Percentiles rank a stretch among this genome's conserved stretches.
Conservation (phyloP, 2,113 vertebrate genomes). For the Scolopax mira region DNA sequence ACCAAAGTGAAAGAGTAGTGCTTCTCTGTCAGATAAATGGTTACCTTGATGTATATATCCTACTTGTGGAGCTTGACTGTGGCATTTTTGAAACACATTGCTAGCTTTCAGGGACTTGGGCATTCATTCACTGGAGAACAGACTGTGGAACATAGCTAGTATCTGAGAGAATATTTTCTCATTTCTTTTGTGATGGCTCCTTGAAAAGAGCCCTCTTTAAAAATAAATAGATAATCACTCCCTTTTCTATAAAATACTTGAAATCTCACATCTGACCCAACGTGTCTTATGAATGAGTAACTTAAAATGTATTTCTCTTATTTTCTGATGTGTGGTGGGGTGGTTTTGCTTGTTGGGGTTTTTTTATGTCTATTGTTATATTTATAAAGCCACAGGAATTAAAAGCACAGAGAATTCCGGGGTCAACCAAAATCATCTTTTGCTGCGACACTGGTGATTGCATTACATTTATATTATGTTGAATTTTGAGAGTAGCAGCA, state of each 20-base stretch:
- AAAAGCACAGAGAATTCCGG: not conserved
- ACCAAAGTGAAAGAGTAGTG: not conserved
- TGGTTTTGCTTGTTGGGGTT: not conserved
- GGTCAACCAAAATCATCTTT: not conserved
- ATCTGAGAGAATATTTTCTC: not conserved
- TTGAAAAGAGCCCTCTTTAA: not conserved
- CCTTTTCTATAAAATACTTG: not conserved
- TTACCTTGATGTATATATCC: not conserved
- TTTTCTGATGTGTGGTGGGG: not conserved
- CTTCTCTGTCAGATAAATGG: not conserved
- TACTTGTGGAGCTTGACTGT: not conserved
- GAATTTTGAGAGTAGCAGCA: not conserved
- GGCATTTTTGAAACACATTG: not conserved
- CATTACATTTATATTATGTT: not conserved
- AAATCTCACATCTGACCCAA: not conserved
- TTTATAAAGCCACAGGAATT: not conserved
- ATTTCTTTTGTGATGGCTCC: not conserved
- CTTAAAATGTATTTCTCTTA: not conserved
- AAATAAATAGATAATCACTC: not conserved
- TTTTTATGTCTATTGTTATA: not conserved
- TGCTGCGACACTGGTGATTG: not conserved
- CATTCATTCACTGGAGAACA: not conserved
- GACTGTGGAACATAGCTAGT: not conserved
- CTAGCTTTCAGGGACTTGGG: not conserved
- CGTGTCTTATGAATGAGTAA: not conserved